These are phyloP conservation scores for Trogon surrucura DNA, from an alignment of 2,113 vertebrate genomes.

Conservation along the genomic window DNA sequence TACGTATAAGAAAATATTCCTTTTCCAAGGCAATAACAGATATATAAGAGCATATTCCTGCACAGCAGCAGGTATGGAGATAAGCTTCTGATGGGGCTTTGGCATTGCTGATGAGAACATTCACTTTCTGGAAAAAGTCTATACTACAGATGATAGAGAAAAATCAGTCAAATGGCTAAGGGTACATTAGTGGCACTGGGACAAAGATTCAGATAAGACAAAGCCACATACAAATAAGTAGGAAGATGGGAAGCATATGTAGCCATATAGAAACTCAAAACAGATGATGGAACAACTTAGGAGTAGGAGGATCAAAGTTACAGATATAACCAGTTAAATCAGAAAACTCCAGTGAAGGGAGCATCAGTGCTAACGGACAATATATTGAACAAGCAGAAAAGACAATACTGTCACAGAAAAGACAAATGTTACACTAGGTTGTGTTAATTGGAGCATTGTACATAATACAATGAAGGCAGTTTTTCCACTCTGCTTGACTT, in stretches of 20 bases:
- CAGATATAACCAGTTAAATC: neutral
- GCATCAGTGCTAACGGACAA: neutral
- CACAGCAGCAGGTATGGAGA: neutral
- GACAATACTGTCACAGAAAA: neutral
- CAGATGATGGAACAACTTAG: constrained; percentile 16
- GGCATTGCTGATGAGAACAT: neutral
- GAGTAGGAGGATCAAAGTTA: constrained; percentile 18
- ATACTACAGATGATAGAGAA: neutral
- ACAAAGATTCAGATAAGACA: constrained; percentile 3
- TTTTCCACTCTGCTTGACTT: constrained; percentile 23
- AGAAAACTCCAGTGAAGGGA: neutral
- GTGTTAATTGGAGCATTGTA: neutral
- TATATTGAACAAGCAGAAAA: neutral
- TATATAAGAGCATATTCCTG: neutral
- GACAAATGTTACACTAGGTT: neutral
- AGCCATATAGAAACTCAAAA: neutral
- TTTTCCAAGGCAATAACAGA: neutral
- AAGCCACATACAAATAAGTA: constrained; percentile 10
- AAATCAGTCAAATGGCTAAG: neutral
- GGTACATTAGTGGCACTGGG: neutral
- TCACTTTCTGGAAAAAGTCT: neutral
- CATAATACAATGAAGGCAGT: neutral
- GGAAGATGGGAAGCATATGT: constrained; percentile 17
- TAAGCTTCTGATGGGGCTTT: neutral
- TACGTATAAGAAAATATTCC: neutral